Evolutionary conservation across 2,888 invertebrate genomes (phyloP).

Genomic region (Rapana venosa): DNA sequence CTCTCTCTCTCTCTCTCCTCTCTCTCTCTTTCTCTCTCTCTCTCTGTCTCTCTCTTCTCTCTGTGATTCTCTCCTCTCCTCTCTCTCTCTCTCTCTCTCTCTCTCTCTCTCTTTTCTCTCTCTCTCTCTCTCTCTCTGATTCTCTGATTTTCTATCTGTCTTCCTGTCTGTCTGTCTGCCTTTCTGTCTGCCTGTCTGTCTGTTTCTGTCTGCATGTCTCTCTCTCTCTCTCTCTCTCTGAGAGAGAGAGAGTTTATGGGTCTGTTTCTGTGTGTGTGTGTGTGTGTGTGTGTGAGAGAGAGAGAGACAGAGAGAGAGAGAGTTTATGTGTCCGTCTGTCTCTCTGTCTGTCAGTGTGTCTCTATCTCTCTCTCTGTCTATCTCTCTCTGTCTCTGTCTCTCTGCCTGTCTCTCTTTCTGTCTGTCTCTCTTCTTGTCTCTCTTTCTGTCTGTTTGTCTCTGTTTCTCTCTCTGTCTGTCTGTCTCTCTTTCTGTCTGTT

Average conservation of each 20-base stretch:
- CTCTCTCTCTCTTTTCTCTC: background rate
- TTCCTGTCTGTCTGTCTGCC: background rate
- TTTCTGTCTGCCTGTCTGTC: background rate
- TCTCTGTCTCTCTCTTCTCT: background rate
- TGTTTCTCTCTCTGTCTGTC: background rate
- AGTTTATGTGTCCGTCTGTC: too few species aligned
- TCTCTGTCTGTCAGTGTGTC: too few species aligned
- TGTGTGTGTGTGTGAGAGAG: too few species aligned
- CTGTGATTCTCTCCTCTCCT: background rate
- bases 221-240: background rate
- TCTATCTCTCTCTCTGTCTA: background rate
- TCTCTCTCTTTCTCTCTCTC: background rate
- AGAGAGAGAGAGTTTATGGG: too few species aligned
- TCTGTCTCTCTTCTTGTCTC: background rate
- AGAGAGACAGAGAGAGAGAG: too few species aligned
- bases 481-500: background rate
- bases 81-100: background rate
- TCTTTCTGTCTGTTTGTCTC: background rate
- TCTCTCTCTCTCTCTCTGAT: background rate
- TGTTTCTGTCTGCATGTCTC: background rate
- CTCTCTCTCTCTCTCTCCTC: background rate
- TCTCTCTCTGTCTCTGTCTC: background rate
- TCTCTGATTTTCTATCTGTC: background rate
- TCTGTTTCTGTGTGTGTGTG: too few species aligned
- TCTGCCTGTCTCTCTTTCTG: background rate